phyloP scores from a whole-genome alignment of 1,140 invertebrate species.

The Neodiprion pinetum region DNA sequence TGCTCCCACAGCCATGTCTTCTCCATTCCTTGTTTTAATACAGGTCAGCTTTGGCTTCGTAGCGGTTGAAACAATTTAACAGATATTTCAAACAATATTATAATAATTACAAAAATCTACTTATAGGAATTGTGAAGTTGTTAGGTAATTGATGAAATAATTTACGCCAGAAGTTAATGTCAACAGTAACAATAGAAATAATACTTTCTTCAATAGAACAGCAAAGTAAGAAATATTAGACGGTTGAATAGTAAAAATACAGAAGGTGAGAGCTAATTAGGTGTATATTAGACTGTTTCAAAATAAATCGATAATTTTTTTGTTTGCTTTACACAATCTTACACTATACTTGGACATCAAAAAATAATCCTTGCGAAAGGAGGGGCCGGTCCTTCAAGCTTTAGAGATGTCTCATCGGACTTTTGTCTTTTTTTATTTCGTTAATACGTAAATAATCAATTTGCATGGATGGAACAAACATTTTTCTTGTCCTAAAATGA shows the following conservation, averaged over 20 bases:
- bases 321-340: too few species aligned
- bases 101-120: neutral
- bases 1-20: conserved; percentile 58
- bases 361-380: too few species aligned
- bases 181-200: neutral
- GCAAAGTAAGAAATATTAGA: neutral
- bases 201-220: neutral
- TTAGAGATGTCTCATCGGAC: too few species aligned
- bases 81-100: neutral
- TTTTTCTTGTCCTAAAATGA: too few species aligned
- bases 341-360: too few species aligned
- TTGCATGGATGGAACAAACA: too few species aligned
- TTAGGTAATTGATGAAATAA: neutral
- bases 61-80: neutral
- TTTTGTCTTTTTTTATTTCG: too few species aligned
- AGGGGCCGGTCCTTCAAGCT: too few species aligned
- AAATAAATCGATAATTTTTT: too few species aligned
- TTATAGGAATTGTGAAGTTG: neutral
- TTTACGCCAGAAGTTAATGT: neutral
- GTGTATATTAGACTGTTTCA: too few species aligned
- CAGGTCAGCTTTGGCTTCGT: neutral
- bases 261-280: neutral
- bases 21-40: conserved; percentile 58
- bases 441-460: too few species aligned
- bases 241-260: neutral